These are phyloP conservation scores for Chromobotia macracanthus DNA, from an alignment of 2,797 vertebrate genomes.

Conservation along the genomic window DNA sequence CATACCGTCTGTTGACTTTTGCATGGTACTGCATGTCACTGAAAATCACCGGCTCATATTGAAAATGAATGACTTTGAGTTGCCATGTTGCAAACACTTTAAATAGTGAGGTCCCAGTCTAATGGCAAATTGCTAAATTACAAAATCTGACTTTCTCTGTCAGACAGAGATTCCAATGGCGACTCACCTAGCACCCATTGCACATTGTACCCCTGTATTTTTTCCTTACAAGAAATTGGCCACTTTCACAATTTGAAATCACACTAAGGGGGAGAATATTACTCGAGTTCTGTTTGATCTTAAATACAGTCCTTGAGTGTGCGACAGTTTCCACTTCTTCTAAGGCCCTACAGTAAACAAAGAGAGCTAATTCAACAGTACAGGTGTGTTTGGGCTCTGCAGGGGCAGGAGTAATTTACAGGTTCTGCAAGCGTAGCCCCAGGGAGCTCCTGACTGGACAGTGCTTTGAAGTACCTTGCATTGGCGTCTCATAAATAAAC, in stretches of 20 bases:
- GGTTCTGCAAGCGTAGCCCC: neutral
- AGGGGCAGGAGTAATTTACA: slow-evolving; percentile 39
- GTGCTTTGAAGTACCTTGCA: slow-evolving; percentile 70
- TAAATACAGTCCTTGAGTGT: neutral
- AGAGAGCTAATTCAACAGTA: slow-evolving; percentile 25
- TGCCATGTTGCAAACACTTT: neutral
- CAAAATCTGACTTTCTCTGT: slow-evolving; percentile 33
- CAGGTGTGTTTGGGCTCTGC: slow-evolving; percentile 38
- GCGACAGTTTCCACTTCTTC: slow-evolving; percentile 2
- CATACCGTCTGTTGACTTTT: neutral
- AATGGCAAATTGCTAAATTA: slow-evolving; percentile 35
- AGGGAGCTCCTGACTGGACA: slow-evolving; percentile 53
- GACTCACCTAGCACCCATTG: slow-evolving; percentile 27
- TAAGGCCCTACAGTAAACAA: slow-evolving; percentile 33
- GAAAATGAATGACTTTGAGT: neutral
- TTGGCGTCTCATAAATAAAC: slow-evolving; percentile 69
- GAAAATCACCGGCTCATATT: no score
- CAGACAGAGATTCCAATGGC: slow-evolving; percentile 12
- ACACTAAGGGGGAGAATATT: neutral
- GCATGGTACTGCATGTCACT: no score
- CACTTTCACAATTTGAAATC: slow-evolving; percentile 22
- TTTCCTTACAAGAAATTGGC: slow-evolving; percentile 21
- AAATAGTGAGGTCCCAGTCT: neutral
- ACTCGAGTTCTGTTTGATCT: slow-evolving; percentile 5
- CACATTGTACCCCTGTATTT: neutral